Evolutionary conservation across 2,113 vertebrate species (phyloP).

Genomic region (Calidris pygmaea): DNA sequence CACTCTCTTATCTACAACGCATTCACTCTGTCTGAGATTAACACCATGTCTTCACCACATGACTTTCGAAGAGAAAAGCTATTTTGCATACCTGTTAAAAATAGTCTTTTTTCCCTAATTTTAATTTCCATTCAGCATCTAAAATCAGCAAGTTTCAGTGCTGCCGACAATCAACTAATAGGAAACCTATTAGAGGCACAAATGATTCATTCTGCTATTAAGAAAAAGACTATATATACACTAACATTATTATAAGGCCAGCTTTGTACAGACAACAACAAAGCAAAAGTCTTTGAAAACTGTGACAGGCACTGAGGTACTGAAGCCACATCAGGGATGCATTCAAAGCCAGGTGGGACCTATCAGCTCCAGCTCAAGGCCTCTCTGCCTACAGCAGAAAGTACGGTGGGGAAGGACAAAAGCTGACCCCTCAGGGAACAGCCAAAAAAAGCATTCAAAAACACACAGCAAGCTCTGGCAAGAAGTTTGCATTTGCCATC

Average conservation of each 20-base stretch:
- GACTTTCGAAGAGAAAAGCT: slow-evolving; percentile 1
- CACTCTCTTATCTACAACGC: neutral
- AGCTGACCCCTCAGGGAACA: slow-evolving; percentile 59
- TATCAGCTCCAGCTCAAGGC: slow-evolving; percentile 20
- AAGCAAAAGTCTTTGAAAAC: neutral
- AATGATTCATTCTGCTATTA: neutral
- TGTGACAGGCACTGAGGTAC: neutral
- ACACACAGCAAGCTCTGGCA: slow-evolving; percentile 67
- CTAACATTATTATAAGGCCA: neutral
- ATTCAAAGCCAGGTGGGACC: slow-evolving; percentile 24
- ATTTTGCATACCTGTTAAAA: neutral
- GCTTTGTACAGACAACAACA: neutral
- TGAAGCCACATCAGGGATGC: neutral
- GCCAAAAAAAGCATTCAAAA: slow-evolving; percentile 60
- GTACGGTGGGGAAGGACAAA: slow-evolving; percentile 31
- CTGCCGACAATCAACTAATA: neutral
- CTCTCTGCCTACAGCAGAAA: slow-evolving; percentile 2
- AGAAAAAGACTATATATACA: neutral
- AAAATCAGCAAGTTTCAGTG: neutral
- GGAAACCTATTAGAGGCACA: neutral
- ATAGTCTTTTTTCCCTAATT: neutral
- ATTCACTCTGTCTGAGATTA: neutral
- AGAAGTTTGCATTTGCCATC: slow-evolving; percentile 59
- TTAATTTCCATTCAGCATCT: neutral
- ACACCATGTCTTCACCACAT: neutral